These are phyloP conservation scores for Onchidella celtica DNA, from an alignment of 2,888 invertebrate species.

Conservation along the genomic window DNA sequence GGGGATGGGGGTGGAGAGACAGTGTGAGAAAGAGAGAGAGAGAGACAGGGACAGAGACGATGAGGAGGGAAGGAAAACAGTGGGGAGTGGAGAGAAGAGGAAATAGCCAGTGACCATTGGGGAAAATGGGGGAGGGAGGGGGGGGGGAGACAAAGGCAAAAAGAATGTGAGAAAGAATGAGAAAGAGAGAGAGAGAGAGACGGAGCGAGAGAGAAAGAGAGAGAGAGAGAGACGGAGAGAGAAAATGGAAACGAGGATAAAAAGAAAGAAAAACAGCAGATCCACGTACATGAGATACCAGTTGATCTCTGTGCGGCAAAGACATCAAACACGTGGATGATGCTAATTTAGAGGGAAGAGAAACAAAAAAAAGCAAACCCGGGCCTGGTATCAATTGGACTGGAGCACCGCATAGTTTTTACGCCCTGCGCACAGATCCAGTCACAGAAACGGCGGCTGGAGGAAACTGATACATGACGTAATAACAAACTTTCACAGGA, in stretches of 20 bases:
- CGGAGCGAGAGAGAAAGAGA: neutral
- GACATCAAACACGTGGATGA: no score
- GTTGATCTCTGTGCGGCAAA: no score
- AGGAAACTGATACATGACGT: no score
- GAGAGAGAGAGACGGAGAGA: neutral
- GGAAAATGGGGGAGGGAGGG: neutral
- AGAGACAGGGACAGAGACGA: conserved; percentile 15
- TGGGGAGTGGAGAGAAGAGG: neutral
- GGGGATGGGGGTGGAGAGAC: neutral
- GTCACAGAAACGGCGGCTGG: no score
- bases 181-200: conserved; percentile 9
- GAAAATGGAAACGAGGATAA: neutral
- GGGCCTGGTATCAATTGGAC: no score
- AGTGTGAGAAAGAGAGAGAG: neutral
- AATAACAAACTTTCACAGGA: no score
- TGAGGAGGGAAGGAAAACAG: conserved; percentile 7
- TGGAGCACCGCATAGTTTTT: no score
- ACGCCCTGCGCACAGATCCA: no score
- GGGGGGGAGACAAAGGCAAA: neutral
- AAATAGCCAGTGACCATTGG: neutral
- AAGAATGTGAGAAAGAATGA: neutral
- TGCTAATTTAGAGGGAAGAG: no score
- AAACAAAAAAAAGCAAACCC: no score
- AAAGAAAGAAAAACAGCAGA: no score
- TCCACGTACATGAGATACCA: no score